A percentile compares a stretch with the other conserved stretches of the same genome.
Evolutionary conservation across 2,797 vertebrate genomes (phyloP).

Genomic region (Alauda arvensis): DNA sequence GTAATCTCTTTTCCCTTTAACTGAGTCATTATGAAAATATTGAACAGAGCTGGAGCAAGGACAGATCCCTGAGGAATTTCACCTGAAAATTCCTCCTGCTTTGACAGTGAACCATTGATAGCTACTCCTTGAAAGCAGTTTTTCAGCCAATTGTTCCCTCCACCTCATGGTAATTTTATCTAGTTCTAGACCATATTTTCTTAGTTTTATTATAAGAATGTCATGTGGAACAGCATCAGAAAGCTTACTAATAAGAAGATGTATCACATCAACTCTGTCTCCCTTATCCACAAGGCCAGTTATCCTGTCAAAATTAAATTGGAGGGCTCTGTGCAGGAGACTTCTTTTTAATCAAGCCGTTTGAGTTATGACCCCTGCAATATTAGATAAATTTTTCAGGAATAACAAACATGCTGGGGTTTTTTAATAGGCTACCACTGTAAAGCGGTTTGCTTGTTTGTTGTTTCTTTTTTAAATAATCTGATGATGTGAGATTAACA

Average conservation of each 20-base stretch:
- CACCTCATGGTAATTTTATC: slow-evolving; percentile 26
- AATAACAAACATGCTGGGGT: slow-evolving; percentile 74
- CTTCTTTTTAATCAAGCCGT: not conserved
- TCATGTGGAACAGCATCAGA: slow-evolving; percentile 1
- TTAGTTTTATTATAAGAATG: slow-evolving; percentile 19
- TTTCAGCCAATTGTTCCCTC: slow-evolving; percentile 28
- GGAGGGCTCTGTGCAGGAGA: not conserved
- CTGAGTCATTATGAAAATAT: slow-evolving; percentile 64
- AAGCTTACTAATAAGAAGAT: not conserved
- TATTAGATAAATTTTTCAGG: slow-evolving; percentile 20
- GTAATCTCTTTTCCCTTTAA: slow-evolving; percentile 50
- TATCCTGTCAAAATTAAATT: slow-evolving; percentile 40
- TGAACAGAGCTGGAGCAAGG: slow-evolving; percentile 50
- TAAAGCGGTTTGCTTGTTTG: slow-evolving; percentile 68
- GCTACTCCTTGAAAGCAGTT: slow-evolving; percentile 15
- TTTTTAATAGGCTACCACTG: slow-evolving; percentile 69
- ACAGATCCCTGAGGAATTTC: slow-evolving; percentile 53
- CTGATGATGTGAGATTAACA: not conserved
- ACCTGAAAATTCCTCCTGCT: not conserved
- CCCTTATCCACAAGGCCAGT: slow-evolving; percentile 1
- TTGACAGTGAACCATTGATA: slow-evolving; percentile 41
- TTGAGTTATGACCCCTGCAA: slow-evolving; percentile 24
- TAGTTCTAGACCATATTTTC: slow-evolving; percentile 42
- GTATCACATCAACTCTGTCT: too few relatives aligned
- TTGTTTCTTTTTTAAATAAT: not conserved